A percentile compares a stretch with the other conserved stretches of the same genome.
Evolutionary conservation across 2,113 vertebrate species (phyloP).

Genomic region (Ardeotis arabs): DNA sequence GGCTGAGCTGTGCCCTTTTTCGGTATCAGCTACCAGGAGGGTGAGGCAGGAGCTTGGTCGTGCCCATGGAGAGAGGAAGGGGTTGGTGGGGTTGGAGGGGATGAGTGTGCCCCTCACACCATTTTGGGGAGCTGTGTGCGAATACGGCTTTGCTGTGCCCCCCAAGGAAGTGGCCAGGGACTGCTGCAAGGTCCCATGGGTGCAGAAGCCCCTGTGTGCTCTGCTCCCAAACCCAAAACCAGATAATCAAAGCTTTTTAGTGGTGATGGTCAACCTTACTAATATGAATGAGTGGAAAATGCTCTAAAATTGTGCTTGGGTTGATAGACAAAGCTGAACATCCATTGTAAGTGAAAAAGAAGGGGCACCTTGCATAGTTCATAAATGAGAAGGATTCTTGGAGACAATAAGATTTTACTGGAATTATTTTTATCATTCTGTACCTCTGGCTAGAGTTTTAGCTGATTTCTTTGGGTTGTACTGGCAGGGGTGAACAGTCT

Average conservation of each 20-base stretch:
- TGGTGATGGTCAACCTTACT: not conserved
- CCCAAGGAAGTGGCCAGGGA: accelerated
- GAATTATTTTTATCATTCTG: not conserved
- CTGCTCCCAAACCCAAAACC: not conserved
- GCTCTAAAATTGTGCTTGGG: not conserved
- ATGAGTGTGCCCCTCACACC: not conserved
- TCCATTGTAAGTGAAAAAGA: not conserved
- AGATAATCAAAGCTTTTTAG: not conserved
- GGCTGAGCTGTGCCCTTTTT: not conserved
- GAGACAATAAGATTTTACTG: not conserved
- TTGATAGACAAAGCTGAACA: not conserved
- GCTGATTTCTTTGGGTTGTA: not conserved
- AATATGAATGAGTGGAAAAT: not conserved
- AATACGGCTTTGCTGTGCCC: accelerated
- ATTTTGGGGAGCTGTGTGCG: not conserved
- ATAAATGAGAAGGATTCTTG: not conserved
- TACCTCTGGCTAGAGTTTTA: not conserved
- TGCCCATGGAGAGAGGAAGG: not conserved
- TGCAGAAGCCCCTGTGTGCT: not conserved
- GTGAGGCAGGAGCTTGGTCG: accelerated
- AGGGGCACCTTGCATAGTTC: not conserved
- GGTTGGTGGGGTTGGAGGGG: not conserved
- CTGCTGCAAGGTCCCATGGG: accelerated
- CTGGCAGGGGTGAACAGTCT: not conserved
- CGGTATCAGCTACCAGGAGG: not conserved